These are phyloP conservation scores for Acronicta alni DNA, from an alignment of 2,888 invertebrate species.

Conservation along the genomic window DNA sequence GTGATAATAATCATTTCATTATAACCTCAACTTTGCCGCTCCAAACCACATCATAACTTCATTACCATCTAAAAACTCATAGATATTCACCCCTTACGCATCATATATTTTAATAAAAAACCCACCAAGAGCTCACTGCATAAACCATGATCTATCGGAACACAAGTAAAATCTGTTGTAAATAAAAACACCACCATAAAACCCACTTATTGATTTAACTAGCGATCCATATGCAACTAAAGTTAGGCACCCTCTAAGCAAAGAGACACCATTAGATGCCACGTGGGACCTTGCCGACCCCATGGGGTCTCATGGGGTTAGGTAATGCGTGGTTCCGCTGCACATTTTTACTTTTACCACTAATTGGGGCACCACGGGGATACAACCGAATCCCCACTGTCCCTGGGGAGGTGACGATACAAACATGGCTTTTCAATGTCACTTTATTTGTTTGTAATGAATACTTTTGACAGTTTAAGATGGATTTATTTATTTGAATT, in stretches of 20 bases:
- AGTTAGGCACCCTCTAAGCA: constrained; percentile 82
- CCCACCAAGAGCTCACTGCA: constrained; percentile 37
- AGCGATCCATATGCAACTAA: constrained; percentile 81
- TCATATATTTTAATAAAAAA: constrained; percentile 28
- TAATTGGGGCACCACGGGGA: constrained; percentile 87
- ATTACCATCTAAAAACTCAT: constrained; percentile 1
- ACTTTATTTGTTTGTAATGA: constrained; percentile 78
- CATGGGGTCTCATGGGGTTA: constrained; percentile 68
- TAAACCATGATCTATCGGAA: constrained; percentile 32
- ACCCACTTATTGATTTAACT: constrained; percentile 72
- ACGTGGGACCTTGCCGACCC: constrained; percentile 74
- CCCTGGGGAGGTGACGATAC: constrained; percentile 73
- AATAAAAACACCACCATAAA: constrained; percentile 50
- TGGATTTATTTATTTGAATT: constrained; percentile 51
- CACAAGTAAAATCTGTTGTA: constrained; percentile 56
- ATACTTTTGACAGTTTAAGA: constrained; percentile 53
- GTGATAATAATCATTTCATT: not conserved
- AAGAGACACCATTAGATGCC: constrained; percentile 85
- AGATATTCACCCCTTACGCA: constrained; percentile 21
- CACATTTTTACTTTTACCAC: constrained; percentile 87
- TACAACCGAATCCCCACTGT: constrained; percentile 74
- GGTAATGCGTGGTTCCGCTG: constrained; percentile 86
- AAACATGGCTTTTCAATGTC: constrained; percentile 82
- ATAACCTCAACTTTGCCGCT: not conserved
- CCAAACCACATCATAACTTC: constrained; percentile 11